A percentile compares a stretch with the other conserved stretches of the same genome.
These are phyloP conservation scores for Craterocephalus amniculus DNA, from an alignment of 2,797 vertebrate genomes.

Conservation along the genomic window DNA sequence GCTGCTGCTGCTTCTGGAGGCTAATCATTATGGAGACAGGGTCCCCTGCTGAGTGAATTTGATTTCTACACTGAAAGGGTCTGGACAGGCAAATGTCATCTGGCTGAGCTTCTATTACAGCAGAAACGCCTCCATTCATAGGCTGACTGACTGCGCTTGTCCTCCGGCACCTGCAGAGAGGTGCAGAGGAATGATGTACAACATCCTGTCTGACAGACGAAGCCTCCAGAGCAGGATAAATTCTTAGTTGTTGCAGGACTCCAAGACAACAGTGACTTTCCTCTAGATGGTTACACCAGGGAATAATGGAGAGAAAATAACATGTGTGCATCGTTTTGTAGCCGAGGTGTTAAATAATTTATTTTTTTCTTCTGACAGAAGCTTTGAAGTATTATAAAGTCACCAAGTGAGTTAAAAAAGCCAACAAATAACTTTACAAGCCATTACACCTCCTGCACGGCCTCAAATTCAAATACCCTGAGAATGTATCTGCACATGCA, in stretches of 20 bases:
- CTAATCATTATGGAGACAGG: constrained; percentile 43
- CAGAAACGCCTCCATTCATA: constrained; percentile 26
- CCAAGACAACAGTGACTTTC: constrained; percentile 6
- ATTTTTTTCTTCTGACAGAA: no score
- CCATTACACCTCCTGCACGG: no score
- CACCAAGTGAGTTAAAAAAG: no score
- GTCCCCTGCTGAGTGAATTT: constrained; percentile 51
- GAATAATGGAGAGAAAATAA: no score
- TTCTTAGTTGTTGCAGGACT: constrained; percentile 9
- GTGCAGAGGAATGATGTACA: constrained; percentile 4
- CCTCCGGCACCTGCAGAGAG: constrained; percentile 29
- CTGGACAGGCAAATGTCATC: constrained; percentile 47
- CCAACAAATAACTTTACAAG: no score
- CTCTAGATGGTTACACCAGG: no score
- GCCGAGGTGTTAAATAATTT: no score
- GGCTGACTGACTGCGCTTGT: constrained; percentile 9
- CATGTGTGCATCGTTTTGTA: no score
- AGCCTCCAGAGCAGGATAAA: constrained; percentile 9
- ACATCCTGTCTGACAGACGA: background rate
- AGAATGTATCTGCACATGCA: no score
- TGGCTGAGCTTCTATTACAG: constrained; percentile 38
- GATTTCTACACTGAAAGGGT: constrained; percentile 50
- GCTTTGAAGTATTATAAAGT: no score
- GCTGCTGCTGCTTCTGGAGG: constrained; percentile 46
- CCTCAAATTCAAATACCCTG: no score